phyloP scores from a whole-genome alignment of 1,140 invertebrate genomes.

The Protaetia brevitarsis region DNA sequence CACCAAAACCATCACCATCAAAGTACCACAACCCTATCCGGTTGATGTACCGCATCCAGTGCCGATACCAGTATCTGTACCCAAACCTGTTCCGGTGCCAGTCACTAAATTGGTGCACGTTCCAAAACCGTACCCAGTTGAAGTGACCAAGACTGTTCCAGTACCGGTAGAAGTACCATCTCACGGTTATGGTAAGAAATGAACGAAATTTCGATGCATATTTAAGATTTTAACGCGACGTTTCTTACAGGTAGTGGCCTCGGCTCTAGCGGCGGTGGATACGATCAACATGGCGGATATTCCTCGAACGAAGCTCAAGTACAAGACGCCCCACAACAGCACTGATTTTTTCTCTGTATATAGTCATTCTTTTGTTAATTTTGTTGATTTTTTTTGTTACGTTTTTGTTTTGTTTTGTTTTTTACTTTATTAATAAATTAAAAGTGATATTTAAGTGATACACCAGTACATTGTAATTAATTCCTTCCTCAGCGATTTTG shows the following conservation, averaged over 20 bases:
- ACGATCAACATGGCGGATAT: conserved; percentile 11
- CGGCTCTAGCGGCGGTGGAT: background rate
- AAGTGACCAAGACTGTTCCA: conserved; percentile 37
- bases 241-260: background rate
- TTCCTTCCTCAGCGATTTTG: too few species aligned
- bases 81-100: conserved; percentile 32
- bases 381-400: conserved; percentile 7
- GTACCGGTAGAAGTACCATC: conserved; percentile 34
- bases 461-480: background rate
- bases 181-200: background rate
- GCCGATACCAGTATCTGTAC: conserved; percentile 36
- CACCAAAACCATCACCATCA: conserved; percentile 34
- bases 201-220: conserved; percentile 35
- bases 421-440: conserved; percentile 6
- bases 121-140: conserved; percentile 36
- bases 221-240: conserved; percentile 28
- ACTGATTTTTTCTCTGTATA: background rate
- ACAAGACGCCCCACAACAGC: background rate
- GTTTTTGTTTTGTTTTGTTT: background rate
- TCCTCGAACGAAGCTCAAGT: background rate
- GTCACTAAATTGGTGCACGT: conserved; percentile 34
- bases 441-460: background rate
- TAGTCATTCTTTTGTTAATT: conserved; percentile 13
- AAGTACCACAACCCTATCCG: conserved; percentile 41
- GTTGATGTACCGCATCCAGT: conserved; percentile 41